A percentile compares a stretch with the other conserved stretches of the same genome.
Evolutionary conservation across 2,888 invertebrate genomes (phyloP).

Genomic region (Teleogryllus oceanicus): DNA sequence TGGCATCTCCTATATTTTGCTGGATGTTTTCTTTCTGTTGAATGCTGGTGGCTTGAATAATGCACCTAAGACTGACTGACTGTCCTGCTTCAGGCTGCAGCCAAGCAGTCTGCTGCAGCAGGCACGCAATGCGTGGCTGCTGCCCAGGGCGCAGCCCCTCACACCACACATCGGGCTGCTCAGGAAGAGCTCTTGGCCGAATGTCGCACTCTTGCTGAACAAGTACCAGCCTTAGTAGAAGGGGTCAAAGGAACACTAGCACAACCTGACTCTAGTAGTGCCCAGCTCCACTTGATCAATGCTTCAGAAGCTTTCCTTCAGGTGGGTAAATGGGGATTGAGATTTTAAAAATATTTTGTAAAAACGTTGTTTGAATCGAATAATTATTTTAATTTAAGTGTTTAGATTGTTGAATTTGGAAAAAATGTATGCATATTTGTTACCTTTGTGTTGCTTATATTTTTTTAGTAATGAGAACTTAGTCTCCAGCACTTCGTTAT

Average conservation of each 20-base stretch:
- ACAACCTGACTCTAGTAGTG: slow-evolving; percentile 67
- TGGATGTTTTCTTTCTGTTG: too few relatives aligned
- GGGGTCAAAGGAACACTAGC: slow-evolving; percentile 68
- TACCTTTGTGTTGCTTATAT: too few relatives aligned
- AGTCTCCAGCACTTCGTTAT: too few relatives aligned
- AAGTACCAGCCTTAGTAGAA: slow-evolving; percentile 76
- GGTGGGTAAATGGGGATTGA: slow-evolving; percentile 49
- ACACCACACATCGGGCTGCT: slow-evolving; percentile 65
- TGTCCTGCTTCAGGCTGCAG: slow-evolving; percentile 59
- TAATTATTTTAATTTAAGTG: background rate
- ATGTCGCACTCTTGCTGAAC: slow-evolving; percentile 70
- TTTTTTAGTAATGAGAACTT: too few relatives aligned
- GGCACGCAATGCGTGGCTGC: slow-evolving; percentile 90
- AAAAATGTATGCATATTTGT: too few relatives aligned
- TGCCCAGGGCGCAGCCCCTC: slow-evolving; percentile 73
- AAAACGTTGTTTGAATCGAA: background rate
- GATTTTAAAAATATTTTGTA: background rate
- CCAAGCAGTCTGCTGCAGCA: slow-evolving; percentile 79
- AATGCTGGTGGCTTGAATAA: too few relatives aligned
- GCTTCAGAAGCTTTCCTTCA: slow-evolving; percentile 80
- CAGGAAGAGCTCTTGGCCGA: slow-evolving; percentile 73
- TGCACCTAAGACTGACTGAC: background rate
- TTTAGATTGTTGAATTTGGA: too few relatives aligned
- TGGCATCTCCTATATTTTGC: too few relatives aligned
- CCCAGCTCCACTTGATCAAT: slow-evolving; percentile 76